Evolutionary conservation across 2,888 invertebrate genomes (phyloP).

Genomic region (Zygothrica quintamaculata): DNA sequence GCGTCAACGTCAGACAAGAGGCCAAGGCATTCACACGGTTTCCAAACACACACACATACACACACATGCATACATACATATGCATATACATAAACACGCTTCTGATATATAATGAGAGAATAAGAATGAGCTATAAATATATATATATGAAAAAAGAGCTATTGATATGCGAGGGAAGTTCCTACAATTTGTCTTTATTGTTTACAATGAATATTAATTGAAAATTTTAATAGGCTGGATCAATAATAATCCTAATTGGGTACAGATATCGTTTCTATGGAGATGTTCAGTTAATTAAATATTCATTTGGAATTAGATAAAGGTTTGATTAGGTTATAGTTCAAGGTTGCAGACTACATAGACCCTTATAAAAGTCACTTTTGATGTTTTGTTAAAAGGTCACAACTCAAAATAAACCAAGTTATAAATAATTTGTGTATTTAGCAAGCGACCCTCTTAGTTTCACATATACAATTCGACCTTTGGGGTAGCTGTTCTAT

Average conservation of each 20-base stretch:
- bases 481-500: constrained; percentile 37
- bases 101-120: constrained; percentile 5
- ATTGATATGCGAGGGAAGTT: constrained; percentile 25
- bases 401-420: not conserved
- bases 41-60: constrained; percentile 22
- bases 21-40: constrained; percentile 46
- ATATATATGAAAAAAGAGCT: constrained; percentile 29
- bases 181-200: no score
- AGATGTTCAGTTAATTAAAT: no score
- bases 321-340: no score
- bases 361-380: not conserved
- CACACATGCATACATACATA: constrained; percentile 1
- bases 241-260: no score
- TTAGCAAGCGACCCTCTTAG: constrained; percentile 30
- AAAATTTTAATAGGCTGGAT: no score
- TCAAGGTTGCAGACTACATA: no score
- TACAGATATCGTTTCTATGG: no score
- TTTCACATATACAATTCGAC: constrained; percentile 12
- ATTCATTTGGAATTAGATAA: no score
- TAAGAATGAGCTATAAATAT: constrained; percentile 3
- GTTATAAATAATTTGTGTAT: not conserved
- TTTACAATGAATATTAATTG: no score
- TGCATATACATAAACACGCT: not conserved
- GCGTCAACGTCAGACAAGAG: constrained; percentile 58
- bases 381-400: no score